These are phyloP conservation scores for Hydractinia echinata DNA, from an alignment of 30 jellyfish, hydroid and myxozoan genomes.

Conservation along the genomic window DNA sequence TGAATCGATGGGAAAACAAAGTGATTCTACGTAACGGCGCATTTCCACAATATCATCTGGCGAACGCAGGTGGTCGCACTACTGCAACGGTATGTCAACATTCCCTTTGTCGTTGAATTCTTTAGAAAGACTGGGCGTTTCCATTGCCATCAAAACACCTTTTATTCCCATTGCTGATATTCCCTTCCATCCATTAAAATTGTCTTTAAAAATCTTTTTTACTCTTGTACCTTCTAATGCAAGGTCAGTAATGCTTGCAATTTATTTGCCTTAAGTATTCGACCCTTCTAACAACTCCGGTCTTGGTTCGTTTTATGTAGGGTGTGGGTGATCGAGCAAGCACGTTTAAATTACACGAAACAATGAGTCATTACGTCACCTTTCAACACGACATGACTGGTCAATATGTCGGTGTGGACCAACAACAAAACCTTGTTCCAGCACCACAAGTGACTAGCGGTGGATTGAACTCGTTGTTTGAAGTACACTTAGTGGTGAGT, in stretches of 20 bases:
- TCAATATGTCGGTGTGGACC: slow-evolving; percentile 47
- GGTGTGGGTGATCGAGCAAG: slow-evolving; percentile 77
- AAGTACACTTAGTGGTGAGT: slow-evolving; percentile 67
- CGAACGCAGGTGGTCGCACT: slow-evolving; percentile 42
- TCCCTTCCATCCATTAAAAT: too few species aligned
- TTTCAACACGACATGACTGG: slow-evolving; percentile 60
- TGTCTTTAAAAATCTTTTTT: too few species aligned
- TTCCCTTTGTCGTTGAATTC: too few species aligned
- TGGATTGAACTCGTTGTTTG: slow-evolving; percentile 61
- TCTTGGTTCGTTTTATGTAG: slow-evolving; percentile 22
- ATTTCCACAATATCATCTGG: slow-evolving; percentile 49
- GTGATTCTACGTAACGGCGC: slow-evolving; percentile 73
- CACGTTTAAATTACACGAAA: slow-evolving; percentile 64
- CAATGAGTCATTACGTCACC: slow-evolving; percentile 58
- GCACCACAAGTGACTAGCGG: slow-evolving; percentile 41
- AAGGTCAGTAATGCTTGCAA: too few species aligned
- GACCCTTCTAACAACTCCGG: neutral
- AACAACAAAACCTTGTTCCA: slow-evolving; percentile 39
- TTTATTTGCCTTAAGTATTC: neutral
- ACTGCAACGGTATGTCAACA: slow-evolving; percentile 51
- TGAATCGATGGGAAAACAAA: slow-evolving; percentile 43
- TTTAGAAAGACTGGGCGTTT: too few species aligned
- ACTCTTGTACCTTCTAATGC: too few species aligned
- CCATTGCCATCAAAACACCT: too few species aligned
- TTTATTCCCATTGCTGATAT: too few species aligned